Evolutionary conservation across 37 sponge, comb jelly and placozoan species (phyloP).

Genomic region (Halichondria panicea): DNA sequence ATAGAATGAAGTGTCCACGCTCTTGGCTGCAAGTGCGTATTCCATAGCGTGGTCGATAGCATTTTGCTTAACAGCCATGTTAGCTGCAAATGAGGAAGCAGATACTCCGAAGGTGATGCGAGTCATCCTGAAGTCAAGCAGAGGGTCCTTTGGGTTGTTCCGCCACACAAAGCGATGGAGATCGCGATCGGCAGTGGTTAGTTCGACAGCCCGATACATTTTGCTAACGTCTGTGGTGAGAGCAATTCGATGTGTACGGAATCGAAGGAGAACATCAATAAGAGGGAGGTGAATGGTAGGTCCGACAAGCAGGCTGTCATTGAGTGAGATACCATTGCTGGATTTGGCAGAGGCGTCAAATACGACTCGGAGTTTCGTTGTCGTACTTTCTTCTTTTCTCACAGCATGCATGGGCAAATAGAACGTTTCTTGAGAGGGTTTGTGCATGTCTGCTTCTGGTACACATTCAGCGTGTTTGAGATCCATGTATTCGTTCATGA

Average conservation of each 20-base stretch:
- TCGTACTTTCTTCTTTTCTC: constrained; percentile 17
- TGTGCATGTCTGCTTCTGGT: constrained; percentile 14
- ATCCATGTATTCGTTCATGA: constrained; percentile 29
- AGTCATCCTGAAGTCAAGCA: constrained; percentile 37
- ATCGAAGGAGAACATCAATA: constrained; percentile 29
- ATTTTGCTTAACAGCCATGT: constrained; percentile 39
- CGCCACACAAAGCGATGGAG: constrained; percentile 35
- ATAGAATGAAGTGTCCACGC: constrained; percentile 23
- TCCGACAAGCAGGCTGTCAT: constrained; percentile 30
- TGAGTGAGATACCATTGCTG: constrained; percentile 22
- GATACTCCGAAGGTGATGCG: constrained; percentile 39
- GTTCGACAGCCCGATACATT: constrained; percentile 19
- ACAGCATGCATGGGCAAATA: constrained; percentile 6
- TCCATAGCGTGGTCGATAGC: constrained; percentile 21
- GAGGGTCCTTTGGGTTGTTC: constrained; percentile 8
- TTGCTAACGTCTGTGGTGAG: constrained; percentile 26
- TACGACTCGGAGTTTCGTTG: constrained; percentile 28
- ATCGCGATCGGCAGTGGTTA: constrained; percentile 8
- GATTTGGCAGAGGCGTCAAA: constrained; percentile 38
- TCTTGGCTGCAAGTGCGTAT: constrained; percentile 18
- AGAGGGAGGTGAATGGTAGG: constrained; percentile 22
- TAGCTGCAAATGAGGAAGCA: constrained; percentile 38
- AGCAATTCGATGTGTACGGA: constrained; percentile 26
- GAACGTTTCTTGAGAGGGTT: constrained; percentile 8
- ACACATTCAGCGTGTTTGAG: constrained; percentile 21